Percentiles rank a stretch among this genome's conserved stretches.
Evolutionary conservation across 53 echinoderm and acorn worm species (phyloP).

Genomic region (Antedon mediterranea): DNA sequence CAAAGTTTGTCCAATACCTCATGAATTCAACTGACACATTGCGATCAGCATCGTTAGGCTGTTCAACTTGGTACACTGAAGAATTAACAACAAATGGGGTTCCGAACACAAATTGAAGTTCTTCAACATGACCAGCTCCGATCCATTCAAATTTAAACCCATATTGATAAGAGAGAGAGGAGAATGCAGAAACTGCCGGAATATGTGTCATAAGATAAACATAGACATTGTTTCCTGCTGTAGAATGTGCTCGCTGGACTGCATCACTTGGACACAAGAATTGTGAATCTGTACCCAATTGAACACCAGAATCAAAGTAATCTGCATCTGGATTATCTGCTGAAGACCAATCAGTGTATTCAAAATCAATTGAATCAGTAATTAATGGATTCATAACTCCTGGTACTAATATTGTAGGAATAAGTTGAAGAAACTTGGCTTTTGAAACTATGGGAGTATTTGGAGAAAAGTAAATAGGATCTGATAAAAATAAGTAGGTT

Average conservation of each 20-base stretch:
- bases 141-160: not conserved
- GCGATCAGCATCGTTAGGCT: no score
- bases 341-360: slow-evolving; percentile 5
- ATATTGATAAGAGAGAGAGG: not conserved
- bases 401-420: not conserved
- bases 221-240: not conserved
- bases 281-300: not conserved
- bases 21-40: no score
- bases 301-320: not conserved
- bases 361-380: slow-evolving; percentile 17
- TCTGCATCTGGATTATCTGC: not conserved
- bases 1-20: no score
- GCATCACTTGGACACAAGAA: not conserved
- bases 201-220: not conserved
- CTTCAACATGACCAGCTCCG: not conserved
- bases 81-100: not conserved
- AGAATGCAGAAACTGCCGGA: not conserved
- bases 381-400: slow-evolving; percentile 1
- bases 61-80: no score
- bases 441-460: slow-evolving; percentile 23
- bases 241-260: not conserved
- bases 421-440: slow-evolving; percentile 4
- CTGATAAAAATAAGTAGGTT: slow-evolving; percentile 6
- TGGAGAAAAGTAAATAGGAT: not conserved
- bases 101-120: not conserved